A percentile compares a stretch with the other conserved stretches of the same genome.
These are phyloP conservation scores for Acleris holmiana DNA, from an alignment of 2,888 invertebrate species.

Conservation along the genomic window DNA sequence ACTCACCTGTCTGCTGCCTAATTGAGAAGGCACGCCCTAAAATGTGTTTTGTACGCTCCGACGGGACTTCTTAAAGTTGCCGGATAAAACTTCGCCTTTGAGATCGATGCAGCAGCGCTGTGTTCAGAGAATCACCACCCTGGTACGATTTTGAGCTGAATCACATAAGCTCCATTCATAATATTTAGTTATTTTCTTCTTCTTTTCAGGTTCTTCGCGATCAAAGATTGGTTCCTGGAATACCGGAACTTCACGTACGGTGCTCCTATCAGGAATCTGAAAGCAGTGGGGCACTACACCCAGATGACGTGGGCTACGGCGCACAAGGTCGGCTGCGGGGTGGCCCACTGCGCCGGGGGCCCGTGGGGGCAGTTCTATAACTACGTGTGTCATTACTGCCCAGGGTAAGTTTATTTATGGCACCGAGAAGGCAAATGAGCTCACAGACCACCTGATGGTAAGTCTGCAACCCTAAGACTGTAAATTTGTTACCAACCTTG, in stretches of 20 bases:
- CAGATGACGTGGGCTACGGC: constrained; percentile 93
- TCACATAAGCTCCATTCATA: no score
- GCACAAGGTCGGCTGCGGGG: constrained; percentile 91
- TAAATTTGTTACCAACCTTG: no score
- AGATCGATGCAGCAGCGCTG: no score
- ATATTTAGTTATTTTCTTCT: background rate
- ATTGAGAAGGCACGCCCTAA: no score
- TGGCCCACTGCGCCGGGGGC: constrained; percentile 87
- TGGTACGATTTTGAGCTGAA: background rate
- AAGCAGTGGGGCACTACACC: constrained; percentile 90
- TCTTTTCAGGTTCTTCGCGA: constrained; percentile 88
- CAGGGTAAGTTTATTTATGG: constrained; percentile 86
- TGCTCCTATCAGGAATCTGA: constrained; percentile 82
- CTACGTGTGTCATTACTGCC: constrained; percentile 94
- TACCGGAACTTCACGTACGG: constrained; percentile 90
- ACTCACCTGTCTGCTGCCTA: no score
- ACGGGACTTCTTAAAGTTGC: no score
- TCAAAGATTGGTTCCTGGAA: constrained; percentile 91
- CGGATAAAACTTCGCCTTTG: no score
- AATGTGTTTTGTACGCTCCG: no score
- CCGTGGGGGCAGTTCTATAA: constrained; percentile 88
- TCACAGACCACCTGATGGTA: no score
- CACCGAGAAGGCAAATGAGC: background rate
- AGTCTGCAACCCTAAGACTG: no score
- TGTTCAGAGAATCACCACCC: no score